Conservation (phyloP, 2,888 invertebrate species). For the Drosophila peninsularis region DNA sequence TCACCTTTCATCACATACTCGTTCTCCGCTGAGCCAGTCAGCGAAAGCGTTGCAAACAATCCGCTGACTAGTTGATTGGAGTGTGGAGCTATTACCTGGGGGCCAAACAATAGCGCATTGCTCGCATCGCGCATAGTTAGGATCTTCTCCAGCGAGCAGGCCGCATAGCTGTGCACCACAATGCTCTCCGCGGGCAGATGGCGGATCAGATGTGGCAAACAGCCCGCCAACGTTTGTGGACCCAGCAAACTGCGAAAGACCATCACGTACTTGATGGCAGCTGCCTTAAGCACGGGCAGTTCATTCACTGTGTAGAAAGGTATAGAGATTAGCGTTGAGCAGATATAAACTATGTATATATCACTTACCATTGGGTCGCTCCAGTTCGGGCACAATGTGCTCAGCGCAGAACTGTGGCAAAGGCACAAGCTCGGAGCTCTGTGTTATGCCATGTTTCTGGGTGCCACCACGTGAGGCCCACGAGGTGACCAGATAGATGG, state of each 20-base stretch:
- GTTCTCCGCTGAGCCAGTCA: slow-evolving; percentile 93
- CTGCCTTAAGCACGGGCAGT: slow-evolving; percentile 96
- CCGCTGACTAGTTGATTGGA: slow-evolving; percentile 89
- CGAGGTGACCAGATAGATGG: slow-evolving; percentile 97
- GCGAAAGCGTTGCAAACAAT: slow-evolving; percentile 90
- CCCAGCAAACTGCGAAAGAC: slow-evolving; percentile 96
- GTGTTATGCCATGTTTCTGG: slow-evolving; percentile 95
- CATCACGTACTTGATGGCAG: slow-evolving; percentile 98
- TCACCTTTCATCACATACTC: slow-evolving; percentile 97
- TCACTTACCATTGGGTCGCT: slow-evolving; percentile 88
- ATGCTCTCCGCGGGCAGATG: slow-evolving; percentile 91
- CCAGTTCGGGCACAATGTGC: slow-evolving; percentile 94
- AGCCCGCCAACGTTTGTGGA: slow-evolving; percentile 89
- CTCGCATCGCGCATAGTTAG: slow-evolving; percentile 89
- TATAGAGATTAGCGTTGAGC: too few relatives aligned
- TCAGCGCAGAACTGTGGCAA: slow-evolving; percentile 94
- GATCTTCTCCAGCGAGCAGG: slow-evolving; percentile 95
- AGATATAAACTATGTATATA: too few relatives aligned
- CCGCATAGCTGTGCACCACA: slow-evolving; percentile 98
- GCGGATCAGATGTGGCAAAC: slow-evolving; percentile 91
- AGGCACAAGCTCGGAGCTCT: slow-evolving; percentile 95
- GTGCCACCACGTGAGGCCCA: slow-evolving; percentile 95
- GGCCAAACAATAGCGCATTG: slow-evolving; percentile 86
- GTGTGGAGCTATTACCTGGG: slow-evolving; percentile 88
- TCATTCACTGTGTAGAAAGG: slow-evolving; percentile 88